Percentiles rank a stretch among this genome's conserved stretches.
Conservation (phyloP, 2,888 invertebrate genomes). For the Chorisops tibialis region DNA sequence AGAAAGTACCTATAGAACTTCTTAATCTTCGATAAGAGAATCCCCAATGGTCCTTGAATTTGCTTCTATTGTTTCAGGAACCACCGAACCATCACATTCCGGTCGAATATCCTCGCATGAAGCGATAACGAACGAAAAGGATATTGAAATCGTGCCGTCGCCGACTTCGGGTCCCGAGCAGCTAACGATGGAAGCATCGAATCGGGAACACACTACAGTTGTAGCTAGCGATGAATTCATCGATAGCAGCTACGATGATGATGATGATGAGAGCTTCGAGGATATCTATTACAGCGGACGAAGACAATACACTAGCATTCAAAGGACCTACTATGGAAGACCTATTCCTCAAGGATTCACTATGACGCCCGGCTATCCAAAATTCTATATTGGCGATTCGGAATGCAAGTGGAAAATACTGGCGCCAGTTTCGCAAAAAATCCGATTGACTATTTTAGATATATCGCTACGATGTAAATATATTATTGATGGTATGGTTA, state of each 20-base stretch:
- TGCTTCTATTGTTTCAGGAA: too few relatives aligned
- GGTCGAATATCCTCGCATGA: neutral
- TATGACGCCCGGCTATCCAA: constrained; percentile 71
- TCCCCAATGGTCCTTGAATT: neutral
- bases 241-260: neutral
- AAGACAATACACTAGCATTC: constrained; percentile 34
- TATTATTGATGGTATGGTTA: neutral
- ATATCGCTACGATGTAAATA: constrained; percentile 67
- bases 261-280: constrained; percentile 19
- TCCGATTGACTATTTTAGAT: constrained; percentile 65
- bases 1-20: constrained; percentile 25
- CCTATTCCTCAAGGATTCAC: constrained; percentile 58
- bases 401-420: constrained; percentile 66
- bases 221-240: constrained; percentile 8
- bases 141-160: constrained; percentile 4
- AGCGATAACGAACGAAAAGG: constrained; percentile 4
- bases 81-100: too few relatives aligned
- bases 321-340: constrained; percentile 36
- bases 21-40: neutral
- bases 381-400: constrained; percentile 65
- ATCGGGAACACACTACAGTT: constrained; percentile 8
- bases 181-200: constrained; percentile 4
- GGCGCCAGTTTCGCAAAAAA: constrained; percentile 61
- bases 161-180: neutral
- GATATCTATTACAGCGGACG: constrained; percentile 22